A percentile compares a stretch with the other conserved stretches of the same genome.
Evolutionary conservation across 2,888 invertebrate species (phyloP).

Genomic region (Erynnis tages): DNA sequence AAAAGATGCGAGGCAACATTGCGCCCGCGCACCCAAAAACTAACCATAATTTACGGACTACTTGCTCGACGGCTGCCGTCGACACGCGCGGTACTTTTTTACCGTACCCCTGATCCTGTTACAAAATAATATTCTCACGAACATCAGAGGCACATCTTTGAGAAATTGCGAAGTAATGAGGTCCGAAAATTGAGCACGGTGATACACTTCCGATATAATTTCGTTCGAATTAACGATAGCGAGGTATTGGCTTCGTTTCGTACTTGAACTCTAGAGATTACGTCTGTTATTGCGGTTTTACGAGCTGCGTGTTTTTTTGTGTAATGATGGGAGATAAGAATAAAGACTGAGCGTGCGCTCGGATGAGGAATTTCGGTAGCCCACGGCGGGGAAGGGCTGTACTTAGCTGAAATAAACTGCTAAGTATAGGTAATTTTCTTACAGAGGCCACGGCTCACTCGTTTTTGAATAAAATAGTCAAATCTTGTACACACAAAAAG

Average conservation of each 20-base stretch:
- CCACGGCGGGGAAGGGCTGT: slow-evolving; percentile 58
- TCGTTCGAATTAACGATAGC: slow-evolving; percentile 42
- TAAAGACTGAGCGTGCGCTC: slow-evolving; percentile 40
- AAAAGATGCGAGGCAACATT: slow-evolving; percentile 77
- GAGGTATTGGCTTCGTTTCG: slow-evolving; percentile 18
- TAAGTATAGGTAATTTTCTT: slow-evolving; percentile 14
- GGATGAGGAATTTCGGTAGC: slow-evolving; percentile 69
- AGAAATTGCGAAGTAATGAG: slow-evolving; percentile 70
- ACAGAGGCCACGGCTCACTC: neutral
- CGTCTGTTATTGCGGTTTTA: slow-evolving; percentile 14
- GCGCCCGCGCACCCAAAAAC: slow-evolving; percentile 78
- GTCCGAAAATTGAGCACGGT: slow-evolving; percentile 51
- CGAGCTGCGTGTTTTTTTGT: slow-evolving; percentile 31
- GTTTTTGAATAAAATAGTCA: neutral
- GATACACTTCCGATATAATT: slow-evolving; percentile 45
- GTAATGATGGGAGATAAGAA: slow-evolving; percentile 49
- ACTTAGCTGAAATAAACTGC: slow-evolving; percentile 36
- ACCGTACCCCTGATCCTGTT: slow-evolving; percentile 66
- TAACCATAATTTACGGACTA: slow-evolving; percentile 82
- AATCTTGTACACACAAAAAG: no score
- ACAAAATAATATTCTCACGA: slow-evolving; percentile 76
- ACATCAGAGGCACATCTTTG: slow-evolving; percentile 67
- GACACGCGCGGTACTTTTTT: slow-evolving; percentile 74
- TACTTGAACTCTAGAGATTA: slow-evolving; percentile 22
- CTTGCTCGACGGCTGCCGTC: slow-evolving; percentile 69